Conservation (phyloP, 2,888 invertebrate genomes). For the Halictus quadricinctus region DNA sequence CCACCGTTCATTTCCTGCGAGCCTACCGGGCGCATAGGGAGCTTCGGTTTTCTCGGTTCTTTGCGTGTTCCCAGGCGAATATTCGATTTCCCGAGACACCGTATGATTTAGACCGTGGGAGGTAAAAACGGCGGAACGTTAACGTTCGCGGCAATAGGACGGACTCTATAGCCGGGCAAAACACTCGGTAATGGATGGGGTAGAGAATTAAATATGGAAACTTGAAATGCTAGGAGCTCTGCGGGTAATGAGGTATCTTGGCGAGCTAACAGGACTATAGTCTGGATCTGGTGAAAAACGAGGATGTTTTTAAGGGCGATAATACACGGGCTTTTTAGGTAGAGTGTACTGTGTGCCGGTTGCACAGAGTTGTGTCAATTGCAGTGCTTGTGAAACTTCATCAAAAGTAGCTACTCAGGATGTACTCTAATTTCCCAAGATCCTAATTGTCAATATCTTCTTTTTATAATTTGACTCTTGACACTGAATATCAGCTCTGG, state of each 20-base stretch:
- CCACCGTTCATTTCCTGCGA: slow-evolving; percentile 31
- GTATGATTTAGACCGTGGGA: slow-evolving; percentile 36
- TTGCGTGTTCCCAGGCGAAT: slow-evolving; percentile 3
- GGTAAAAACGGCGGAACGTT: slow-evolving; percentile 22
- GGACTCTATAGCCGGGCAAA: neutral
- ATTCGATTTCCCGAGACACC: slow-evolving; percentile 32
- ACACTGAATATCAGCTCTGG: too few relatives aligned
- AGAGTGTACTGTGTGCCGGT: neutral
- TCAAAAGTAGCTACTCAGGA: too few relatives aligned
- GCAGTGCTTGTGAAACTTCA: neutral
- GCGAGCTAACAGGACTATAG: neutral
- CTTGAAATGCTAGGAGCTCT: neutral
- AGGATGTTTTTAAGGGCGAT: neutral
- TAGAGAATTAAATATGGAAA: neutral
- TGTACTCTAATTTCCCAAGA: neutral
- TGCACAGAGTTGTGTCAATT: neutral
- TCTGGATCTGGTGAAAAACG: neutral
- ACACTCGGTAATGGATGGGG: neutral
- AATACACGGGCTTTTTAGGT: neutral
- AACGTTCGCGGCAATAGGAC: neutral
- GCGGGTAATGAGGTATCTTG: neutral
- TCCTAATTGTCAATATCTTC: too few relatives aligned
- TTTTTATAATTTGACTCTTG: too few relatives aligned
- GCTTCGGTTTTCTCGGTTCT: slow-evolving; percentile 12
- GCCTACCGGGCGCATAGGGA: neutral